Conservation (phyloP, 2,797 vertebrate species). For the Naso thynnoides region DNA sequence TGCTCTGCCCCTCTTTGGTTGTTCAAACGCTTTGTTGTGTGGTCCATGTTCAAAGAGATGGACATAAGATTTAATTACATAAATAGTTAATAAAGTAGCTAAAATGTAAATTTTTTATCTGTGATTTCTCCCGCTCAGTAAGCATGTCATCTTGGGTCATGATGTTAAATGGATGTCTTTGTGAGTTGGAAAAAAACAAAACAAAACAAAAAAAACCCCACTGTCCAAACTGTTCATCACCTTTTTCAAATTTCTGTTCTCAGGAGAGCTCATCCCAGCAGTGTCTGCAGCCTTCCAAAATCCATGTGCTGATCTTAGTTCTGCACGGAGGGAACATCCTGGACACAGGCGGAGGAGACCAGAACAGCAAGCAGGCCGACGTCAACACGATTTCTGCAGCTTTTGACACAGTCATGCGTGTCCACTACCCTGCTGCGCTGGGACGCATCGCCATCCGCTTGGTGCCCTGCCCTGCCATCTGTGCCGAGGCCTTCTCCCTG, state of each 20-base stretch:
- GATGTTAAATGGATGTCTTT: not conserved
- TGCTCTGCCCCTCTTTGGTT: slow-evolving; percentile 46
- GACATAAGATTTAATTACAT: slow-evolving; percentile 27
- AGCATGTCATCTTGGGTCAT: slow-evolving; percentile 34
- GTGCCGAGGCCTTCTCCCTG: slow-evolving; percentile 94
- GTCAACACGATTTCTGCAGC: slow-evolving; percentile 93
- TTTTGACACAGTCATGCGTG: slow-evolving; percentile 95
- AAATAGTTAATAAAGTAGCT: slow-evolving; percentile 15
- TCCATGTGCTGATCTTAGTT: slow-evolving; percentile 93
- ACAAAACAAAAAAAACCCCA: no score
- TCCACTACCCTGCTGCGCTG: slow-evolving; percentile 95
- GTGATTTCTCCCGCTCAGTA: slow-evolving; percentile 27
- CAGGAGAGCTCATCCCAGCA: slow-evolving; percentile 90
- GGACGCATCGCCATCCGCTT: slow-evolving; percentile 94
- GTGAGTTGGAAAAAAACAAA: no score
- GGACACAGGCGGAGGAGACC: slow-evolving; percentile 93
- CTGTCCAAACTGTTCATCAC: not conserved
- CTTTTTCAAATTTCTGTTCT: not conserved
- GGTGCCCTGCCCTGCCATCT: slow-evolving; percentile 96
- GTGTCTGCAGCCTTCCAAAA: slow-evolving; percentile 89
- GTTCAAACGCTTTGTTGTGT: slow-evolving; percentile 44
- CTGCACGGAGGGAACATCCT: slow-evolving; percentile 98
- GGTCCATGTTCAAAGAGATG: slow-evolving; percentile 40
- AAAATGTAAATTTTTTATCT: slow-evolving; percentile 26
- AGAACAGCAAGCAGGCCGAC: slow-evolving; percentile 95